Conservation (phyloP, 2,888 invertebrate species). For the Scrobipalpa costella region DNA sequence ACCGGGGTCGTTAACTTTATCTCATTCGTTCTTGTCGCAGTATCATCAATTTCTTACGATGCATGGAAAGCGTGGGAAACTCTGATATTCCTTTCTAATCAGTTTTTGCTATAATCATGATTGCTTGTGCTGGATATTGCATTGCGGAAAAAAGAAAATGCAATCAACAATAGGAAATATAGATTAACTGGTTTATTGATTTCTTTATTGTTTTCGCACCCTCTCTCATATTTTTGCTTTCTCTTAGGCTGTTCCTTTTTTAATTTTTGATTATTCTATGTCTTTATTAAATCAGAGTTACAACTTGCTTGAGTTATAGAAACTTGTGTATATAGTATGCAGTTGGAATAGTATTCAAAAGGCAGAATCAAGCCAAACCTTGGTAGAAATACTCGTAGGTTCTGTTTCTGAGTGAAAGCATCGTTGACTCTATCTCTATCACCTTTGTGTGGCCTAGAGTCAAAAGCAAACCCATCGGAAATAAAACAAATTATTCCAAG, state of each 20-base stretch:
- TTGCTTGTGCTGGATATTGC: not conserved
- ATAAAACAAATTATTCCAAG: not conserved
- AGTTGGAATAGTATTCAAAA: no score
- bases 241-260: not conserved
- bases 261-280: not conserved
- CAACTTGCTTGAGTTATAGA: no score
- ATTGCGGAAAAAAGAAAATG: not conserved
- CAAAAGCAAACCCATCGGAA: not conserved
- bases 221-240: not conserved
- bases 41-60: slow-evolving; percentile 22
- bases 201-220: not conserved
- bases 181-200: not conserved
- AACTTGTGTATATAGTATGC: no score
- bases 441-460: no score
- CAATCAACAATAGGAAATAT: not conserved
- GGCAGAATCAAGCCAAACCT: no score
- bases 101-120: not conserved
- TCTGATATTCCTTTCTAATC: not conserved
- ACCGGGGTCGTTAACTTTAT: not conserved
- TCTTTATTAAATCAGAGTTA: no score
- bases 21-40: slow-evolving; percentile 16
- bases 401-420: no score
- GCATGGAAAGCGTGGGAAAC: slow-evolving; percentile 20
- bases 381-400: no score
- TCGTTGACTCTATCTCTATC: no score